Percentiles rank a stretch among this genome's conserved stretches.
These are phyloP conservation scores for Bradynema listronoti DNA, from an alignment of 1,140 invertebrate species.

Conservation along the genomic window DNA sequence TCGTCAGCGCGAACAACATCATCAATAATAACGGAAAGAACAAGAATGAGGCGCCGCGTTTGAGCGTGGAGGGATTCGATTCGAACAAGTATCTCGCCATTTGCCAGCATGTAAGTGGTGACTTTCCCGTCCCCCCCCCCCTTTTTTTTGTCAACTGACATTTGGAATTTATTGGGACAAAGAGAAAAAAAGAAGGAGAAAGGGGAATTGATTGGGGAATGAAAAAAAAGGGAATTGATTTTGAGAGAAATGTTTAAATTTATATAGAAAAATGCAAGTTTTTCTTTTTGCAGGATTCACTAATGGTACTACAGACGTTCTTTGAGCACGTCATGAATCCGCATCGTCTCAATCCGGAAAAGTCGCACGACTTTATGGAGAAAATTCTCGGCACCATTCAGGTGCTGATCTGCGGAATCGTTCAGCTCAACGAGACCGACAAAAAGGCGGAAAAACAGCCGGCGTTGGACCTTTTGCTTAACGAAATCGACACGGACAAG, in stretches of 20 bases:
- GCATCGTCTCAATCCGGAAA: too few species aligned
- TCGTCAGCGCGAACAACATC: constrained; percentile 17
- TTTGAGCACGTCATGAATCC: background rate
- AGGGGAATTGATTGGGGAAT: too few species aligned
- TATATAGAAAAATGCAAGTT: too few species aligned
- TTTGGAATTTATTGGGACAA: too few species aligned
- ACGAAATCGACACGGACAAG: constrained; percentile 25
- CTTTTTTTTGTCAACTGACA: too few species aligned
- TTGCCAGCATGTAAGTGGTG: constrained; percentile 14
- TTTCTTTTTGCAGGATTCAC: too few species aligned
- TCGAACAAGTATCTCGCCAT: constrained; percentile 27
- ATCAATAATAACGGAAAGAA: constrained; percentile 10
- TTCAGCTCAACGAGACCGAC: constrained; percentile 21
- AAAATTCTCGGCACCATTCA: constrained; percentile 14
- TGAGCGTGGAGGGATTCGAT: constrained; percentile 24
- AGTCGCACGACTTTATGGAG: constrained; percentile 19
- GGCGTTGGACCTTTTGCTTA: constrained; percentile 9
- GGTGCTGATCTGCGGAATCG: constrained; percentile 16
- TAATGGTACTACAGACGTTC: too few species aligned
- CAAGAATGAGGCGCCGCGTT: constrained; percentile 8
- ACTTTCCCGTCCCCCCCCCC: too few species aligned
- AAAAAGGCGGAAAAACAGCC: constrained; percentile 20
- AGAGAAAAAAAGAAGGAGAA: too few species aligned
- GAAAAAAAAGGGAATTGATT: too few species aligned
- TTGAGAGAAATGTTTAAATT: too few species aligned